These are phyloP conservation scores for Aphis gossypii DNA, from an alignment of 1,140 invertebrate species.

Conservation along the genomic window DNA sequence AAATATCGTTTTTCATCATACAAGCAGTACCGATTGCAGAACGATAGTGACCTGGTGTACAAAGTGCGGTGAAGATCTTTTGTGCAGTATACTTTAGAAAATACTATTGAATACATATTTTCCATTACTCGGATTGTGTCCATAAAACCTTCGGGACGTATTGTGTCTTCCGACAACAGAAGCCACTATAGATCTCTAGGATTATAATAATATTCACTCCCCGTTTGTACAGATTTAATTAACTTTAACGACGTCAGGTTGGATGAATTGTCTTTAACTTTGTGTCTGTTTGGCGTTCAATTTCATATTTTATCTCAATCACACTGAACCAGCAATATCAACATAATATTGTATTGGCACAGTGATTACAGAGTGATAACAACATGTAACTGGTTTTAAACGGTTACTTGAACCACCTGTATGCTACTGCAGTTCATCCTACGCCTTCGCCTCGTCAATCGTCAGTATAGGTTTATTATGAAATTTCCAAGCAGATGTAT, in stretches of 20 bases:
- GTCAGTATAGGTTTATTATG: constrained; percentile 45
- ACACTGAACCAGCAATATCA: not conserved
- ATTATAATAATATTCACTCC: not conserved
- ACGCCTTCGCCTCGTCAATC: constrained; percentile 3
- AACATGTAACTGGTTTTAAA: not conserved
- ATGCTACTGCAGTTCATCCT: not conserved
- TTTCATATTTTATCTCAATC: not conserved
- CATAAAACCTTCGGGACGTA: not conserved
- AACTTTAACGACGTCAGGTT: constrained; percentile 21
- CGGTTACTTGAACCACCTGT: not conserved
- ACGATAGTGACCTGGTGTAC: not conserved
- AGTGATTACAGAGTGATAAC: not conserved
- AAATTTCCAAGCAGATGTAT: constrained; percentile 31
- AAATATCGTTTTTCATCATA: constrained; percentile 39
- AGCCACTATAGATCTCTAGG: not conserved
- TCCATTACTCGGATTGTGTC: constrained; percentile 49
- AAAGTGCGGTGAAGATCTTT: not conserved
- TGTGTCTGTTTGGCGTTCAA: not conserved
- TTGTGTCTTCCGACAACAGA: not conserved
- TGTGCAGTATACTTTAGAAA: constrained; percentile 27
- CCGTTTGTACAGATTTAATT: constrained; percentile 21
- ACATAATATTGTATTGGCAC: not conserved
- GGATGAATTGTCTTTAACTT: not conserved
- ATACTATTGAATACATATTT: constrained; percentile 38
- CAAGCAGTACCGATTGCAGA: not conserved